Conservation (phyloP, 2,113 vertebrate genomes). For the Nothocercus nigrocapillus region DNA sequence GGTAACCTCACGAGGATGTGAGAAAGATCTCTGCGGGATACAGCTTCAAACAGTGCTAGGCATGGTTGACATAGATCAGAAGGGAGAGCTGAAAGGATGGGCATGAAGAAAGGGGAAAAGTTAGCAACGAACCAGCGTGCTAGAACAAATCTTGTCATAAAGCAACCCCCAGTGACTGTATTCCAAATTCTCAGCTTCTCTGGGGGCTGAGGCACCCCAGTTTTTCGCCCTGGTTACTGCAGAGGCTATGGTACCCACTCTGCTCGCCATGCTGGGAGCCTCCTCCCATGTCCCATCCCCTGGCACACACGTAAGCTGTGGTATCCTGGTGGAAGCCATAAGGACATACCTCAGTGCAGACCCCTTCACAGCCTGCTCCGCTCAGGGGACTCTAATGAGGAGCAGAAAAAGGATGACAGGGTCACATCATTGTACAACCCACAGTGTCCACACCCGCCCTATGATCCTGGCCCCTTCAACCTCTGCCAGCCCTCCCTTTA, state of each 20-base stretch:
- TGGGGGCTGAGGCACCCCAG: background rate
- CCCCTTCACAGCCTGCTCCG: constrained; percentile 75
- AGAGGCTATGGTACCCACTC: background rate
- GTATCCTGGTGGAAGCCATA: constrained; percentile 43
- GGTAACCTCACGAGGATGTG: background rate
- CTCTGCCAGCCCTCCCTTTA: background rate
- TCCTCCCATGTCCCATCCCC: background rate
- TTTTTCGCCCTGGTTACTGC: background rate
- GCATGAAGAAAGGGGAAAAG: background rate
- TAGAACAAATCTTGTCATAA: background rate
- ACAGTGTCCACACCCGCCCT: constrained; percentile 35
- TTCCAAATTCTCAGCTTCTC: background rate
- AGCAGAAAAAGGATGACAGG: constrained; percentile 75
- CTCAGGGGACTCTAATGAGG: constrained; percentile 74
- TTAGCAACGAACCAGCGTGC: background rate
- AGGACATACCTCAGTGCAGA: constrained; percentile 72
- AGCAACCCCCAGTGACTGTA: background rate
- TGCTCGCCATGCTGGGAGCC: background rate
- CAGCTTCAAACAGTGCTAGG: background rate
- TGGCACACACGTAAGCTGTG: background rate
- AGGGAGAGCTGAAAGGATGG: background rate
- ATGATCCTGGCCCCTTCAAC: background rate
- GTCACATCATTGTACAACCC: constrained; percentile 61
- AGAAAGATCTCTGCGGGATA: background rate
- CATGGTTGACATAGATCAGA: background rate